Base-by-base conservation (phyloP, 1,140 invertebrate species). In the Cherax quadricarinatus region DNA sequence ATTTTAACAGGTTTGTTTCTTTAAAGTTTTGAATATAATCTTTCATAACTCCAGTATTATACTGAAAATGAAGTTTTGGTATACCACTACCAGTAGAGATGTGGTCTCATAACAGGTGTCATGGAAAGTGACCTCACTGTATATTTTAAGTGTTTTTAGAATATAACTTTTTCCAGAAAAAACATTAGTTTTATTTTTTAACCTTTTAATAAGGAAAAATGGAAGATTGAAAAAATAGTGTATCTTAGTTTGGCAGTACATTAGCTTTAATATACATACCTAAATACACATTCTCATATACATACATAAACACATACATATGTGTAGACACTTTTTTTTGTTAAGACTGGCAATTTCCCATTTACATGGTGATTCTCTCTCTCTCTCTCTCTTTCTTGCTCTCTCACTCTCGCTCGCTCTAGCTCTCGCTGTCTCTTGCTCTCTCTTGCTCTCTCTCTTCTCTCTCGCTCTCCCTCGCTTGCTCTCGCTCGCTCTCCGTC, bases 251-350 rank as follows among this genome's bases (percentile, higher is more conserved):
- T 41, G 30, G 30, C 30, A 2, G 30, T 41, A 0, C 30, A 41
- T 78, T 78, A 10, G n/a, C 21, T 41, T 18, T 41, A 78, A 24
- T 78, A 41, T 78, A 4, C n/a, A 78, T 78, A 78, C 5, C 12
- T 78, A 78, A 18, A 78, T 78, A 78, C 5, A 78, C n/a, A 78
- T 78, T 18, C n/a, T 4, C n/a, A 78, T 78, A 78, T 78, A 78
- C n/a, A 41, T 41, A 41, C 30, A 41, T 41, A 41, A 41, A 41
- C 30, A 41, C 30, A 41, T 41, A 41, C 2, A 78, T 78, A 78
- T 4, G n/a, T 78, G 5, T 78, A 78, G 1, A 78, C 21, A 16
- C 9, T n/a, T 24, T 78, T 78, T n/a, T n/a, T 4, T 2, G n/a
- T 24, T 78, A 10, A 78, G 12, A 78, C 30, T 41, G 30, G 30